These are phyloP conservation scores for Cassiopea andromeda DNA, from an alignment of 30 jellyfish, hydroid and myxozoan species.

Conservation along the genomic window DNA sequence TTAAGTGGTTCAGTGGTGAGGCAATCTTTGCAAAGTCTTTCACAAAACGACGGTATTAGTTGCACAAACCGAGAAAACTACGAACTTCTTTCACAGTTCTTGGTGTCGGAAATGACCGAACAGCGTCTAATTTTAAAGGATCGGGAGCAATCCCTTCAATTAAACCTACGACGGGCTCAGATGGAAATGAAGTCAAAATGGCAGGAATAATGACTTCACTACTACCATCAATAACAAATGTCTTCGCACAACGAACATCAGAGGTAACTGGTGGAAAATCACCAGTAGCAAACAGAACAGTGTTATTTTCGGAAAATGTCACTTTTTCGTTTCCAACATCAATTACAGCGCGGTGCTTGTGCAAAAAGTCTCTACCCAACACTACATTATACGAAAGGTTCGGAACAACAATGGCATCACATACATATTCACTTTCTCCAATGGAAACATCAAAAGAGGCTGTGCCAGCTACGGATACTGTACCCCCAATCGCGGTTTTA, in stretches of 20 bases:
- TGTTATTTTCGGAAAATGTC: not conserved
- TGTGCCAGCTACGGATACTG: too few species aligned
- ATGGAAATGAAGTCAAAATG: too few species aligned
- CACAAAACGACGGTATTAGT: slow-evolving; percentile 53
- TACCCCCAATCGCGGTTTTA: too few species aligned
- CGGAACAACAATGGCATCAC: too few species aligned
- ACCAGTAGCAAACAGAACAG: not conserved
- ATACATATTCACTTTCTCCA: too few species aligned
- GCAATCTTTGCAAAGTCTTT: slow-evolving; percentile 55
- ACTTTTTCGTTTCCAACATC: not conserved
- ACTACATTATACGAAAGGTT: too few species aligned
- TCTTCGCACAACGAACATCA: not conserved
- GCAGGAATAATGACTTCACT: not conserved
- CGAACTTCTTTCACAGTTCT: slow-evolving; percentile 3
- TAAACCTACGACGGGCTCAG: not conserved
- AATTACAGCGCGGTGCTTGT: not conserved
- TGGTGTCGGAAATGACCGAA: slow-evolving; percentile 40
- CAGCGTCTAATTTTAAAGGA: slow-evolving; percentile 28
- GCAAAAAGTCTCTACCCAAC: too few species aligned
- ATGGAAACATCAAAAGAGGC: too few species aligned
- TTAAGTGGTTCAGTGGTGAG: slow-evolving; percentile 60
- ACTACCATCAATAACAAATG: not conserved
- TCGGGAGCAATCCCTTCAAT: slow-evolving; percentile 53
- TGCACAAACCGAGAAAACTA: slow-evolving; percentile 25
- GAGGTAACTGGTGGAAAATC: not conserved